Base-by-base conservation (phyloP, 2,797 vertebrate species). In the Cetoscarus ocellatus region DNA sequence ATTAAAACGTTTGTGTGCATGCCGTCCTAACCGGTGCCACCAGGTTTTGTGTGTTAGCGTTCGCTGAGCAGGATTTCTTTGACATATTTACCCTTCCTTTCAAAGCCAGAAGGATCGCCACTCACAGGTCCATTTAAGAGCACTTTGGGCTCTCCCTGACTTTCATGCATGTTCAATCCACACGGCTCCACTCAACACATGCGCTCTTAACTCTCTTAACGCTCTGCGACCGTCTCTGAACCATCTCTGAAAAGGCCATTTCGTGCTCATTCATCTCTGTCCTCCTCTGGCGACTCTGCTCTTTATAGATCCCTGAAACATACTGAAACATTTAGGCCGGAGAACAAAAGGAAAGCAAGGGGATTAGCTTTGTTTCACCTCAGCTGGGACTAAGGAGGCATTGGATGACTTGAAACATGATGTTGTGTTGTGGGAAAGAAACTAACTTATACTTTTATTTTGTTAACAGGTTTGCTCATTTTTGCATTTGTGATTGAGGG, bases 291-390 rank as follows among this genome's bases (percentile, higher is more conserved):
- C 55, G 62, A 83, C 73, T 73, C 56, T 10, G 54, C 53, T 45
- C 51, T 74, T 79, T 51, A 61, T 13, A 56, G 67, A 67, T 77
- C 14, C 52, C 50, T 47, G 10, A 61, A 67, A 76, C 92, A 91
- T 77, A 61, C 61, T 90, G 91, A 84, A 91, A 57, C 73, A 40
- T 90, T 92, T 91, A 88, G 68, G 55, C 65, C 34, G 8, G 67
- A 86, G 73, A 54, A 18, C 69, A 67, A 65, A 73, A 64, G 59
- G 73, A 75, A 60, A 62, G 40, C 40, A 34, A 27, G 59, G 51
- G 61, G 75, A 12, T 56, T 77, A 63, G 62, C 53, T 84, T 77
- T 74, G 76, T 86, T 80, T 84, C 58, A 50, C 74, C 84, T 83
- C 67, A 40, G 70, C 72, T 10, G 7, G 55, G 61, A 54, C 40